Conservation (phyloP, 2,888 invertebrate species). For the Omphaloscelis lunosa region DNA sequence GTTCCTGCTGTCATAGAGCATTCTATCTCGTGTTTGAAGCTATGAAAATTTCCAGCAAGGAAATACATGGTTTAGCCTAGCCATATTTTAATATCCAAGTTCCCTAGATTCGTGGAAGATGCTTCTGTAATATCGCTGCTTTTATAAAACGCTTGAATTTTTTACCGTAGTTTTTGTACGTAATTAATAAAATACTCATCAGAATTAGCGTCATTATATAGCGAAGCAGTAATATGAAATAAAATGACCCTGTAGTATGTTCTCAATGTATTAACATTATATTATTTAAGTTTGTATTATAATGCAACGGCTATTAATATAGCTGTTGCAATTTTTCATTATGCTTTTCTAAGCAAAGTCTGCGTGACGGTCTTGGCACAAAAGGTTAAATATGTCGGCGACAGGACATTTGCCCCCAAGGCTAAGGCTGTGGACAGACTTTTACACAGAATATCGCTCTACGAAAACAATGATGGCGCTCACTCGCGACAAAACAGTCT, state of each 20-base stretch:
- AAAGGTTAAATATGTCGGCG: conserved; percentile 42
- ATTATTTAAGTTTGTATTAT: neutral
- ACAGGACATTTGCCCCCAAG: conserved; percentile 43
- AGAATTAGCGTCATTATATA: neutral
- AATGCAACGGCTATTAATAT: conserved; percentile 3
- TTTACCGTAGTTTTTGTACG: neutral
- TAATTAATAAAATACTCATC: neutral
- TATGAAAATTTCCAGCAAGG: neutral
- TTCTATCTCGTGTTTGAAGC: neutral
- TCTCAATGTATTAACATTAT: neutral
- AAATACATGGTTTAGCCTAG: neutral
- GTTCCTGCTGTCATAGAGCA: neutral
- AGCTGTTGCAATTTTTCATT: conserved; percentile 24
- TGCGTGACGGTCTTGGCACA: conserved; percentile 34
- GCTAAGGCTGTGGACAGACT: conserved; percentile 41
- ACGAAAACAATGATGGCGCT: conserved; percentile 17
- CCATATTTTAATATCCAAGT: conserved; percentile 9
- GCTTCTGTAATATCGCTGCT: neutral
- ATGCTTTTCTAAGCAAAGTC: conserved; percentile 21
- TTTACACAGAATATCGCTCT: conserved; percentile 2
- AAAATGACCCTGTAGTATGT: neutral
- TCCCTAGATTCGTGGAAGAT: neutral
- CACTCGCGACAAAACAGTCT: neutral
- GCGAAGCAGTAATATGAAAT: neutral
- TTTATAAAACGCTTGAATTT: neutral